These are phyloP conservation scores for Burhinus bistriatus DNA, from an alignment of 2,113 vertebrate species.

Conservation along the genomic window DNA sequence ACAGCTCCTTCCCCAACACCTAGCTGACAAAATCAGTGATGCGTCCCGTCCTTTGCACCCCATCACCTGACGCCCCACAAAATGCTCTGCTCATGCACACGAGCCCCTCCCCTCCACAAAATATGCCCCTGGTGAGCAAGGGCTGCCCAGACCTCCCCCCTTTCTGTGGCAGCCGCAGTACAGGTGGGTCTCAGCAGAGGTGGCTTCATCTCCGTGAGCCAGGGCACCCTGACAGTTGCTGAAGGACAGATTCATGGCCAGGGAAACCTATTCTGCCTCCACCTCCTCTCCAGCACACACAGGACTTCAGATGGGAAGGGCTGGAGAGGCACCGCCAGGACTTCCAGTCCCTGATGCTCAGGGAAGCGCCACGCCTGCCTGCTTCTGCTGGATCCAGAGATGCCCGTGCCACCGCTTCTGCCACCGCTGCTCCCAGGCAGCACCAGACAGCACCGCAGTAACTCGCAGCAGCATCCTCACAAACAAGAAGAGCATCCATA, in stretches of 20 bases:
- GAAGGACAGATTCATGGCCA: background rate
- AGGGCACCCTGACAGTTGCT: background rate
- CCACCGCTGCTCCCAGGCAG: background rate
- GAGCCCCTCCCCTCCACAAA: background rate
- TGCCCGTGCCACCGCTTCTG: background rate
- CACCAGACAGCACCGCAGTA: background rate
- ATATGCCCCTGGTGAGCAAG: background rate
- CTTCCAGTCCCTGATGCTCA: background rate
- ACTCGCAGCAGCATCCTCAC: background rate
- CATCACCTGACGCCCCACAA: fast-evolving
- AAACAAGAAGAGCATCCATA: background rate
- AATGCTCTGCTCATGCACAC: fast-evolving
- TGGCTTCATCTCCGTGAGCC: background rate
- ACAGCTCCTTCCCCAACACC: background rate
- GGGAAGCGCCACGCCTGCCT: background rate
- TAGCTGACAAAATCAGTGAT: background rate
- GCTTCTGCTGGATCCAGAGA: background rate
- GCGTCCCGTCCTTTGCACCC: background rate
- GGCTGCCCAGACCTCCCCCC: no score
- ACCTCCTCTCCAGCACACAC: background rate
- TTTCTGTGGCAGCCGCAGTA: background rate
- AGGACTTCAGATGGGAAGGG: background rate
- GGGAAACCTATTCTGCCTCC: background rate
- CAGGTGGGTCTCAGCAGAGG: background rate
- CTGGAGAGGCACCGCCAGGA: background rate